A percentile compares a stretch with the other conserved stretches of the same genome.
Evolutionary conservation across 2,888 invertebrate genomes (phyloP).

Genomic region (Atethmia centrago): DNA sequence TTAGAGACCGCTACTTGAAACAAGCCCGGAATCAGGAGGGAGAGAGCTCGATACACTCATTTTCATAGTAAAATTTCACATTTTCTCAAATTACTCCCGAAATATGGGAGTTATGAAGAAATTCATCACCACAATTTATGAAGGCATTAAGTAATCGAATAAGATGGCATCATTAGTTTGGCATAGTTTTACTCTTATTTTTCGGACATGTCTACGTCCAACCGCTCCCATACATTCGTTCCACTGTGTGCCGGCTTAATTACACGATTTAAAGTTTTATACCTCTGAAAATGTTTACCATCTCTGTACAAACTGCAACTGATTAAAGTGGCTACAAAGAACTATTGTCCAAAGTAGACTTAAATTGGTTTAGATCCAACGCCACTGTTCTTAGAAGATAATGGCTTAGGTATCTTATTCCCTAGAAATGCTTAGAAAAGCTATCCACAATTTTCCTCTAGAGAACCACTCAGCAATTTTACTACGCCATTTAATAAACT

Average conservation of each 20-base stretch:
- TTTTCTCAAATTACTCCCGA: no score
- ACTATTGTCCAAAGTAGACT: constrained; percentile 22
- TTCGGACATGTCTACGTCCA: no score
- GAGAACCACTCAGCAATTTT: constrained; percentile 45
- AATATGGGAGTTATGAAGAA: no score
- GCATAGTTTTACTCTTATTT: no score
- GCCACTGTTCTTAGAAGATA: constrained; percentile 19
- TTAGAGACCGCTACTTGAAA: no score
- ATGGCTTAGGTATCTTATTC: constrained; percentile 23
- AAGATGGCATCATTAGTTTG: no score
- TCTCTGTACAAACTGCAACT: constrained; percentile 30
- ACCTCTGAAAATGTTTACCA: constrained; percentile 38
- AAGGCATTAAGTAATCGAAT: no score
- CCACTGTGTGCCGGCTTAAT: constrained; percentile 20
- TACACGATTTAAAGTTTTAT: constrained; percentile 46
- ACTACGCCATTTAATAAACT: constrained; percentile 48
- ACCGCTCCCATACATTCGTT: no score
- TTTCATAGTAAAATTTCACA: no score
- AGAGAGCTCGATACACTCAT: no score
- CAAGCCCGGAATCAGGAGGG: no score
- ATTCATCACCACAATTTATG: no score
- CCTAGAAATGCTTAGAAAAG: constrained; percentile 25
- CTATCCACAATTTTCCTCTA: constrained; percentile 14
- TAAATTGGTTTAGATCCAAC: constrained; percentile 30
- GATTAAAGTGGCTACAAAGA: constrained; percentile 32